phyloP scores from a whole-genome alignment of 2,888 invertebrate genomes.

The Pollenia amentaria region DNA sequence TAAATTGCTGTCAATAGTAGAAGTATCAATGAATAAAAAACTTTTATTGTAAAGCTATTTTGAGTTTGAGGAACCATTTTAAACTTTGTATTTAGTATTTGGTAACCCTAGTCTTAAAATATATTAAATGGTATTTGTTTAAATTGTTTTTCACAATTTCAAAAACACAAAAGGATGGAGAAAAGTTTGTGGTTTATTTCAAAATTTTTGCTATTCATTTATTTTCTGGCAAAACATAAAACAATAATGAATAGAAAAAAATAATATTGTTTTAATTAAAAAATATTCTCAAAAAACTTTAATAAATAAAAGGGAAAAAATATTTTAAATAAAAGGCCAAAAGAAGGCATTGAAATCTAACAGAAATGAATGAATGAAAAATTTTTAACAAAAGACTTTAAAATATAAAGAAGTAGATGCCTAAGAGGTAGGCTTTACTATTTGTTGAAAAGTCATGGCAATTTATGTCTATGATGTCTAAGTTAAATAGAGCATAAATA shows the following conservation, averaged over 20 bases:
- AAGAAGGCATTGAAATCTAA: neutral
- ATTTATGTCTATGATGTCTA: neutral
- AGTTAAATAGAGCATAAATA: neutral
- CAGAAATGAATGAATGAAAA: neutral
- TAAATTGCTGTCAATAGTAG: too few relatives aligned
- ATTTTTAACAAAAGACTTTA: neutral
- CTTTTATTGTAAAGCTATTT: too few relatives aligned
- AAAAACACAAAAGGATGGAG: neutral
- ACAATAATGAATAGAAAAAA: neutral
- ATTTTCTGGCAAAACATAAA: neutral
- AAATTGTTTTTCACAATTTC: slow-evolving; percentile 24
- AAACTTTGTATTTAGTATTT: neutral
- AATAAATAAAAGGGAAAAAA: neutral
- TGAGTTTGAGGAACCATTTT: too few relatives aligned
- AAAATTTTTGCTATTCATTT: neutral
- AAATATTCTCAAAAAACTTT: neutral
- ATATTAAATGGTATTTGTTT: slow-evolving; percentile 44
- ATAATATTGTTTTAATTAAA: slow-evolving; percentile 10
- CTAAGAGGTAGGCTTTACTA: slow-evolving; percentile 6
- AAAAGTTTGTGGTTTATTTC: slow-evolving; percentile 19
- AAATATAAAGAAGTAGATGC: neutral
- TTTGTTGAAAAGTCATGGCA: neutral
- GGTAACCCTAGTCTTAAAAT: neutral
- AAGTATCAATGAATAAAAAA: too few relatives aligned
- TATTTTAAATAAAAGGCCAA: neutral